A percentile compares a stretch with the other conserved stretches of the same genome.
Conservation (phyloP, 2,113 vertebrate genomes). For the Cyphomyrus discorhynchus region DNA sequence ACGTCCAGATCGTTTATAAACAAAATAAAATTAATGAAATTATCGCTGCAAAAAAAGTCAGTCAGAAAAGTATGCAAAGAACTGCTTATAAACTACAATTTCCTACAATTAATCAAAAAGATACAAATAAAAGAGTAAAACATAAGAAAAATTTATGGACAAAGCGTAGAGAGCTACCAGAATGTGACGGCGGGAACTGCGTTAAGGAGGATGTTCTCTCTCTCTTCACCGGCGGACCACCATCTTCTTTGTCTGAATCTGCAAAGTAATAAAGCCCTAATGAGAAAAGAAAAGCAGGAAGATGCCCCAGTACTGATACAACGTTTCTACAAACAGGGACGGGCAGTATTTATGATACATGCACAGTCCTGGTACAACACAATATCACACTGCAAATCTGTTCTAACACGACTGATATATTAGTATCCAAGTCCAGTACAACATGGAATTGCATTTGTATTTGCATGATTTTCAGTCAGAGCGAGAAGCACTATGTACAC, state of each 20-base stretch:
- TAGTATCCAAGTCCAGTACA: too few species aligned
- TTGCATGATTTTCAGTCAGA: not conserved
- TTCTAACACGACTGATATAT: too few species aligned
- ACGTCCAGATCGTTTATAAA: not conserved
- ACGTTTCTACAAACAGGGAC: not conserved
- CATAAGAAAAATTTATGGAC: too few species aligned
- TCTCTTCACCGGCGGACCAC: slow-evolving; percentile 70
- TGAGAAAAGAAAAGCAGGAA: not conserved
- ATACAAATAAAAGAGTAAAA: not conserved
- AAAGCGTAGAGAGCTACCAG: slow-evolving; percentile 53
- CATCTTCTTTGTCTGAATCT: slow-evolving; percentile 77
- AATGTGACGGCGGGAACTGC: slow-evolving; percentile 72
- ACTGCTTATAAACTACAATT: not conserved
- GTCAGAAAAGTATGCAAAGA: not conserved
- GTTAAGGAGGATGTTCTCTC: slow-evolving; percentile 73
- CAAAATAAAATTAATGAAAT: not conserved
- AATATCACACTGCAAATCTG: too few species aligned
- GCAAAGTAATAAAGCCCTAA: not conserved
- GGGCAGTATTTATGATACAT: not conserved
- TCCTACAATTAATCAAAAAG: not conserved
- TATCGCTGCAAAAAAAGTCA: not conserved
- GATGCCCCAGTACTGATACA: not conserved
- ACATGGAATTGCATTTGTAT: not conserved
- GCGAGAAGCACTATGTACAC: too few species aligned
- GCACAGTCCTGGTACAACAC: not conserved